phyloP scores from a whole-genome alignment of 2,113 vertebrate genomes.

The Hoplias malabaricus region DNA sequence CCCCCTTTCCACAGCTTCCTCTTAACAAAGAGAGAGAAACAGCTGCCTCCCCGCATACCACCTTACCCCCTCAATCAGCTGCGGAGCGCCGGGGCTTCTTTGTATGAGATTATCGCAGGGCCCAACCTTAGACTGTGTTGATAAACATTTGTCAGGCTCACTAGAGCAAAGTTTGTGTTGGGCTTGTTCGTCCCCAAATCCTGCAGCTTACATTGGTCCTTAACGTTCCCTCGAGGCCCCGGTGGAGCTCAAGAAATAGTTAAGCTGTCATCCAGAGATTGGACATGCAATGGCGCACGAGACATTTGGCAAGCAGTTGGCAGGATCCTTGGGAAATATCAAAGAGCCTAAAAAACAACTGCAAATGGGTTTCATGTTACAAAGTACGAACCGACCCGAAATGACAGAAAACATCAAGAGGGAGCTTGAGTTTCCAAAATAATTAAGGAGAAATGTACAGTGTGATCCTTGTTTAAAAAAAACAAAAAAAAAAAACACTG shows the following conservation, averaged over 20 bases:
- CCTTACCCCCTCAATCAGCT: conserved; percentile 57
- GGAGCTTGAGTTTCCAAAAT: conserved; percentile 53
- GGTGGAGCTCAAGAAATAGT: conserved; percentile 65
- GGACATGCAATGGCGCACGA: conserved; percentile 62
- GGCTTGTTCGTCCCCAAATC: conserved; percentile 64
- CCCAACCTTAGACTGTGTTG: conserved; percentile 67
- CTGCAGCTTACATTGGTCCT: conserved; percentile 68
- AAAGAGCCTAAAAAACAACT: conserved; percentile 71
- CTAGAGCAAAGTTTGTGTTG: conserved; percentile 66
- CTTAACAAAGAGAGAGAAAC: conserved; percentile 44
- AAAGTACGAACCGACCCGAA: conserved; percentile 67
- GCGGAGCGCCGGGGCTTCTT: conserved; percentile 35
- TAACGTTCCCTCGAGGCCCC: conserved; percentile 57
- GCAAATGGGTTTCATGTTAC: conserved; percentile 67
- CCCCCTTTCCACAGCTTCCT: conserved; percentile 27
- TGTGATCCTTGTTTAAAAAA: conserved; percentile 28
- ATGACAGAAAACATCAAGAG: conserved; percentile 66
- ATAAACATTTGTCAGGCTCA: conserved; percentile 69
- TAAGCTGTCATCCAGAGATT: conserved; percentile 73
- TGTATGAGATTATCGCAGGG: conserved; percentile 63
- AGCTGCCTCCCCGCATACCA: conserved; percentile 39
- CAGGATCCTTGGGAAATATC: conserved; percentile 64
- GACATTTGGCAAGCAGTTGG: conserved; percentile 63
- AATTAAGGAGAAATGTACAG: conserved; percentile 53
- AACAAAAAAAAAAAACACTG: conserved; percentile 4